Evolutionary conservation across 1,140 invertebrate genomes (phyloP).

Genomic region (Camponotus pennsylvanicus): DNA sequence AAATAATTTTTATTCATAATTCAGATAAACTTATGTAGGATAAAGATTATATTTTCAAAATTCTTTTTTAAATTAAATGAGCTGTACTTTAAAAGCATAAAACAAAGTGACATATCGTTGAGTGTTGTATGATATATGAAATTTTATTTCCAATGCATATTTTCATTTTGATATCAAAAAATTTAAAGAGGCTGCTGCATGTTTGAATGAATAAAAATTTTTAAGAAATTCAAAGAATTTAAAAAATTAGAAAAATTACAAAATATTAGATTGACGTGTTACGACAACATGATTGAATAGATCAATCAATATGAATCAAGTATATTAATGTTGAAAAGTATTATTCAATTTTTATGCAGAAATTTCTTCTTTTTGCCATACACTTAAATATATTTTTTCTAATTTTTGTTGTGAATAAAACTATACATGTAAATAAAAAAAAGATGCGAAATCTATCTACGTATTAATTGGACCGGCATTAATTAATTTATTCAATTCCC

Average conservation of each 20-base stretch:
- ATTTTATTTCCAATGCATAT: not conserved
- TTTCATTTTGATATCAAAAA: not conserved
- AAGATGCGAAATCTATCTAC: not conserved
- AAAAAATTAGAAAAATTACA: not conserved
- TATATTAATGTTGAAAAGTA: not conserved
- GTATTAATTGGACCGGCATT: not conserved
- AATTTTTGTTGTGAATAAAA: not conserved
- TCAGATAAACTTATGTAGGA: not conserved
- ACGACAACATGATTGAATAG: not conserved
- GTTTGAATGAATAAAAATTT: not conserved
- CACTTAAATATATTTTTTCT: not conserved
- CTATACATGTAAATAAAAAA: not conserved
- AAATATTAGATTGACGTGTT: not conserved
- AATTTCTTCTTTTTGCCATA: not conserved
- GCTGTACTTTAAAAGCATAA: not conserved
- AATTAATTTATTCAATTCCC: not conserved
- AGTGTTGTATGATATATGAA: not conserved
- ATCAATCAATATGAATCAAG: not conserved
- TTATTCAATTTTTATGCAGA: not conserved
- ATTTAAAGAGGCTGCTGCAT: not conserved
- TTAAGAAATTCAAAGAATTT: not conserved
- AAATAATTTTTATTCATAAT: slow-evolving; percentile 9
- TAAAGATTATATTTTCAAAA: not conserved
- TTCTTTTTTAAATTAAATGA: slow-evolving; percentile 1
- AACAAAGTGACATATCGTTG: not conserved